A percentile compares a stretch with the other conserved stretches of the same genome.
phyloP scores from a whole-genome alignment of 2,888 invertebrate species.

The Platycheirus rosarum region DNA sequence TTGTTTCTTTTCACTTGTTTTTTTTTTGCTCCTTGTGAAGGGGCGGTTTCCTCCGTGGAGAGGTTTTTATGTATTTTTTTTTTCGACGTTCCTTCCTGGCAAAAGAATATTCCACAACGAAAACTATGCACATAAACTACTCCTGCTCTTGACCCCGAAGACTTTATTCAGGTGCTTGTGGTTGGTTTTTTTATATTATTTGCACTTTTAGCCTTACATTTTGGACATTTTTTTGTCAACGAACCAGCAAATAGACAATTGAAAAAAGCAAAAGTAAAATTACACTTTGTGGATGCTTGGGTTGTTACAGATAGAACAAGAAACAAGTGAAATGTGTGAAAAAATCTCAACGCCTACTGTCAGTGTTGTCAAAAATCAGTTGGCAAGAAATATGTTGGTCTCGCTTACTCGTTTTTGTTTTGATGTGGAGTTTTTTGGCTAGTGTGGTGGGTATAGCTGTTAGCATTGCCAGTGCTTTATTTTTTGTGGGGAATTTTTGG shows the following conservation, averaged over 20 bases:
- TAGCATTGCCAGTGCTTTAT: too few relatives aligned
- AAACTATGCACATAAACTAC: slow-evolving; percentile 22
- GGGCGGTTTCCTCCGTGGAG: slow-evolving; percentile 65
- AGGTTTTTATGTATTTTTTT: slow-evolving; percentile 42
- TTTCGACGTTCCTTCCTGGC: slow-evolving; percentile 17
- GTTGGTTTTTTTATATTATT: slow-evolving; percentile 6
- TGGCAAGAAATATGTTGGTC: not conserved
- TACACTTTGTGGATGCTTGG: slow-evolving; percentile 37
- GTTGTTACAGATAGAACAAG: slow-evolving; percentile 26
- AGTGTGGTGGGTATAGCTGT: too few relatives aligned
- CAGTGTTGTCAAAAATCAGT: not conserved
- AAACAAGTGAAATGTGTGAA: too few relatives aligned
- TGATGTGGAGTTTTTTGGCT: too few relatives aligned
- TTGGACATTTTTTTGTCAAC: slow-evolving; percentile 37
- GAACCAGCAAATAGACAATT: slow-evolving; percentile 26
- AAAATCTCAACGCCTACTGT: too few relatives aligned
- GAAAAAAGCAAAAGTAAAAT: slow-evolving; percentile 52
- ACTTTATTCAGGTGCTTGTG: slow-evolving; percentile 16
- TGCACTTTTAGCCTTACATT: slow-evolving; percentile 33
- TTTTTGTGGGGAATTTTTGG: too few relatives aligned
- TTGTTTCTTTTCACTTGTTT: slow-evolving; percentile 30
- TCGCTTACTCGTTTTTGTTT: too few relatives aligned
- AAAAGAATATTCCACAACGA: not conserved
- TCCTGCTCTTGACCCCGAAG: not conserved
- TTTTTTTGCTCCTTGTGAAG: slow-evolving; percentile 30